Evolutionary conservation across 2,113 vertebrate species (phyloP), one percentile per base, ranked within the genome.

Genomic region (Notothenia rossii): DNA sequence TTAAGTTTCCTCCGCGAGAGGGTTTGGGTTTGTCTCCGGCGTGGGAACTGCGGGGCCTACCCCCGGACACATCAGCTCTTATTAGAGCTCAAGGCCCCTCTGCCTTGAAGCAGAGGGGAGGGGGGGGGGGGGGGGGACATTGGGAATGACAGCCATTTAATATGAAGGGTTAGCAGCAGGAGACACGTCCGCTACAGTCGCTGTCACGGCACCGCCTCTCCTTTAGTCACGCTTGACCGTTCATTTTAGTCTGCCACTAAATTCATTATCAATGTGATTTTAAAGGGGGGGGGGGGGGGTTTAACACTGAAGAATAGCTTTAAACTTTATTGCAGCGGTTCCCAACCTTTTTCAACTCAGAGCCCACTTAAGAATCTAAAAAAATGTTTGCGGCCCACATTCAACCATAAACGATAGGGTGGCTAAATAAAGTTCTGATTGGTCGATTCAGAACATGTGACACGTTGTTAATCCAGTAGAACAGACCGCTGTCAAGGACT

Each of bases 131-230:
- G 22, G 22, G 56, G 59, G 50, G 79, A 70, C 88, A 85, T 82
- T 51, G 67, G 82, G 74, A 91, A 43, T 84, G 86, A 85, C 84
- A 85, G 77, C 84, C 85, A 83, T 85, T 89, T 84, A 86, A 89
- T 82, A 55, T 83, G 85, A 70, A 72, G 56, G 20, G 82, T 85
- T 86, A 77, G 85, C 55, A 0, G 77, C 74, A 58, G 25, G 64
- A 81, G 85, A 60, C 36, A 15, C n/a, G 25, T 73, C 67, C 46
- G 73, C 22, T 79, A 3, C 72, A 80, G 54, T 62, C 40, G 46
- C 43, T 51, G 36, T 87, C 83, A 72, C 60, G 10, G 10, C 43
- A 51, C 25, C 77, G 67, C 73, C 82, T 72, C 68, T 71, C 14
- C 3, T 81, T 92, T 78, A 82, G 91, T 89, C 88, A 88, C 3